Percentiles rank a stretch among this genome's conserved stretches.
Evolutionary conservation across 2,113 vertebrate species (phyloP).

Genomic region (Desmodus rotundus): DNA sequence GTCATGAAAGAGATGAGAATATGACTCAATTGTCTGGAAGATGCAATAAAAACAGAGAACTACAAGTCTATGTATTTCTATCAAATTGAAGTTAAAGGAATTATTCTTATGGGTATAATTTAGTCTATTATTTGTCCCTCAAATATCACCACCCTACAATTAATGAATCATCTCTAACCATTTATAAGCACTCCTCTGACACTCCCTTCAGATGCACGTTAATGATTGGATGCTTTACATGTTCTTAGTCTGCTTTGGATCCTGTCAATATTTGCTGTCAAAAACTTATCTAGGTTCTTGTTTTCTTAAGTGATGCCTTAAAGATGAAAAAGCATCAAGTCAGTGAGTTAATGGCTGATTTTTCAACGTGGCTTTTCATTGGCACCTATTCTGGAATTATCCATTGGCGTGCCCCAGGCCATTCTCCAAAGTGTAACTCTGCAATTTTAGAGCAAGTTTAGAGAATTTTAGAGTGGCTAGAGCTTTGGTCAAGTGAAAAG

Average conservation of each 20-base stretch:
- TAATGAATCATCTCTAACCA: constrained; percentile 30
- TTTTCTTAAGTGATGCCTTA: constrained; percentile 55
- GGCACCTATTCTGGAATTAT: constrained; percentile 12
- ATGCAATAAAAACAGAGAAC: constrained; percentile 1
- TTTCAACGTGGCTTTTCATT: constrained; percentile 47
- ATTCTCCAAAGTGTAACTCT: constrained; percentile 27
- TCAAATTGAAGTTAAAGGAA: constrained; percentile 41
- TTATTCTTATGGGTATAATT: constrained; percentile 45
- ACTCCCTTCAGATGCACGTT: not conserved
- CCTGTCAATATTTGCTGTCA: constrained; percentile 56
- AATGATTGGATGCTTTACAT: not conserved
- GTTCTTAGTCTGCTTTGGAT: constrained; percentile 48
- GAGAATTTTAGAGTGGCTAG: not conserved
- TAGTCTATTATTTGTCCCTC: constrained; percentile 49
- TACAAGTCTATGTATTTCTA: not conserved
- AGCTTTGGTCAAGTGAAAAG: not conserved
- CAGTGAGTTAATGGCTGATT: constrained; percentile 43
- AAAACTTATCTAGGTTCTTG: not conserved
- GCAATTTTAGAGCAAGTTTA: not conserved
- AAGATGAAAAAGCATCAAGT: constrained; percentile 48
- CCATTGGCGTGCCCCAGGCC: not conserved
- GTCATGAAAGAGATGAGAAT: not conserved
- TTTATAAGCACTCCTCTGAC: constrained; percentile 5
- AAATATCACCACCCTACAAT: constrained; percentile 14
- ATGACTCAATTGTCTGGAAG: not conserved